phyloP scores from a whole-genome alignment of 35 echinoderm and acorn worm species.

The Hemicentrotus pulcherrimus region DNA sequence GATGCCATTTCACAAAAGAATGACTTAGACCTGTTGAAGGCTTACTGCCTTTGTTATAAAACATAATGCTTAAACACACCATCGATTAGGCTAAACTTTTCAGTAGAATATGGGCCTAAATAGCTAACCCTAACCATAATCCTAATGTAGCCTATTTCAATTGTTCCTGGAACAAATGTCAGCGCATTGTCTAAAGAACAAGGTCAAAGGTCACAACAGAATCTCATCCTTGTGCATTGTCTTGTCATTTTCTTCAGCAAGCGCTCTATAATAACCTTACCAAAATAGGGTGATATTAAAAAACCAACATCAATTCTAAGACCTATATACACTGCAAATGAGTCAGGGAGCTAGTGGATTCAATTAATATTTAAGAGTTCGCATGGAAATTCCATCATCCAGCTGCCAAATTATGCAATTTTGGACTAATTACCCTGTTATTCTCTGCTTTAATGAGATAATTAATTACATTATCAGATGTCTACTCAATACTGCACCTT shows the following conservation, averaged over 20 bases:
- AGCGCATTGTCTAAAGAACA: too few relatives aligned
- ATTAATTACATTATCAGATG: constrained; percentile 54
- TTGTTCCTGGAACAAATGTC: too few relatives aligned
- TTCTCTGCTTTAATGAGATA: constrained; percentile 45
- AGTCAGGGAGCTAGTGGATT: constrained; percentile 15
- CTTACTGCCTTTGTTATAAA: too few relatives aligned
- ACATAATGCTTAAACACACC: too few relatives aligned
- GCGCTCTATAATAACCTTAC: background rate
- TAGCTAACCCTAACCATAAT: too few relatives aligned
- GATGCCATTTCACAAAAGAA: too few relatives aligned
- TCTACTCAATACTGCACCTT: constrained; percentile 34
- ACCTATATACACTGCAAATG: background rate
- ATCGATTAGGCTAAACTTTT: too few relatives aligned
- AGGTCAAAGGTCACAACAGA: background rate
- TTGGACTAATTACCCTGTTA: constrained; percentile 46
- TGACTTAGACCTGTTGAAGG: too few relatives aligned
- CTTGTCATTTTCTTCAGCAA: background rate
- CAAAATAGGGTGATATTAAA: background rate
- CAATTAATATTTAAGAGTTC: constrained; percentile 6
- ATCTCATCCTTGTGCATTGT: background rate
- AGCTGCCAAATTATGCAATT: constrained; percentile 46
- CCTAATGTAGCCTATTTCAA: too few relatives aligned
- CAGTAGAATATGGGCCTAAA: too few relatives aligned
- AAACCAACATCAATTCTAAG: constrained; percentile 12
- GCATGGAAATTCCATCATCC: constrained; percentile 9